Evolutionary conservation across 2,113 vertebrate species (phyloP), one percentile per base, ranked within the genome.

Genomic region (Sialia sialis): DNA sequence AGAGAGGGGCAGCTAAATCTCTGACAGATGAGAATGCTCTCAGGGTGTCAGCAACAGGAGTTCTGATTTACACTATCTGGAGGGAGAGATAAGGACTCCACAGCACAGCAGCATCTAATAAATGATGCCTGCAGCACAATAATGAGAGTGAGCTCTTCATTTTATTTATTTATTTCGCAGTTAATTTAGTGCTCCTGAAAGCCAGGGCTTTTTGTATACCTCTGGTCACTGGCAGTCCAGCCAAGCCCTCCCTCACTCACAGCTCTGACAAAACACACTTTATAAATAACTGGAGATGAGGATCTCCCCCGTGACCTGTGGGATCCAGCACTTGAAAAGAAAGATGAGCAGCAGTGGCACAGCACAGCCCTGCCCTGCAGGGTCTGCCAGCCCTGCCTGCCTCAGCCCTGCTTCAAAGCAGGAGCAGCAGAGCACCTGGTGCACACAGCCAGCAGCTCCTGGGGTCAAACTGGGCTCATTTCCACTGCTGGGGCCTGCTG

Each of bases 21-120:
- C 81, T 93, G 90, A 95, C 95, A 93, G 92, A 96, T 90, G 96
- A 97, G 95, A 95, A 94, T 16, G 34, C 94, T 95, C 95, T 69
- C 4, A 7, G 94, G 83, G 91, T 96, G 93, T 77, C 82, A 94
- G 95, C 96, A 95, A 95, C 79, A 79, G 94, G 92, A 95, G 92
- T 93, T 95, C 92, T 96, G 96, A 95, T 97, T 96, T 96, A 97
- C 95, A 90, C 94, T 96, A 96, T 97, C 96, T 97, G 95, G 96
- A 95, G 95, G 93, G 87, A 97, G 92, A 97, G 96, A 97, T 97
- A 97, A 96, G 95, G 94, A 88, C 90, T 94, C 48, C 5, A 1
- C 91, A 84, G 82, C 83, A 90, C 82, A 95, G 87, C 95, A 94
- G 92, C 90, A 93, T 94, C 95, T 94, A 96, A 97, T 94, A 96